Evolutionary conservation across 1,140 invertebrate species (phyloP).

Genomic region (Caerostris darwini): DNA sequence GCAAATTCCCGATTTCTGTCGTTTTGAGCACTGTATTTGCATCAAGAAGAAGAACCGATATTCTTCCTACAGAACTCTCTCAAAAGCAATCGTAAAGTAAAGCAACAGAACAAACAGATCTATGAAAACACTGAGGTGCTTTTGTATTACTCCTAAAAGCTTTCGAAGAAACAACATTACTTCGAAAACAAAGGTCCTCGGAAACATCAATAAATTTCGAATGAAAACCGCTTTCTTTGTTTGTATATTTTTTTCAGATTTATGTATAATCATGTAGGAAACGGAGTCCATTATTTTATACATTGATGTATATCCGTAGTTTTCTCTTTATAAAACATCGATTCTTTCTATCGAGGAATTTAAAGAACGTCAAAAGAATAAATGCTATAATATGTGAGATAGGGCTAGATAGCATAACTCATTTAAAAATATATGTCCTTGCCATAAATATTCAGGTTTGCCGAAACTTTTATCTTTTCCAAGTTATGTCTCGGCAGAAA

Average conservation of each 20-base stretch:
- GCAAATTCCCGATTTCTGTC: neutral
- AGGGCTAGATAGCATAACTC: slow-evolving; percentile 23
- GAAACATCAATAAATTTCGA: slow-evolving; percentile 34
- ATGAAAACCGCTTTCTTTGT: neutral
- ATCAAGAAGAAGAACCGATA: slow-evolving; percentile 7
- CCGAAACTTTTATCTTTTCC: slow-evolving; percentile 14
- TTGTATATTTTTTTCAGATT: neutral
- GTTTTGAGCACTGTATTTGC: neutral
- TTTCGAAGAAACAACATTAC: slow-evolving; percentile 10
- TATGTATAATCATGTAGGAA: slow-evolving; percentile 22
- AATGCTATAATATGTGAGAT: neutral
- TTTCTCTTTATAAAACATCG: slow-evolving; percentile 13
- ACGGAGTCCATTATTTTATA: slow-evolving; percentile 1
- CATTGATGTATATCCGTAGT: neutral
- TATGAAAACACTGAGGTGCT: slow-evolving; percentile 18
- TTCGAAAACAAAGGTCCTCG: neutral
- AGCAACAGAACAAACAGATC: neutral
- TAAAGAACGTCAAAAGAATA: slow-evolving; percentile 17
- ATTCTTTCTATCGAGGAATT: slow-evolving; percentile 15
- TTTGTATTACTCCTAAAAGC: slow-evolving; percentile 30
- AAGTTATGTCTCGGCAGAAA: neutral
- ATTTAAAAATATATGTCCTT: slow-evolving; percentile 22
- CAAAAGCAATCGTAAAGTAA: slow-evolving; percentile 27
- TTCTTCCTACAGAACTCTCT: neutral
- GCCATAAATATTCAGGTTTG: slow-evolving; percentile 1